Conservation (phyloP, 2,888 invertebrate genomes). For the Dendrolimus houi region DNA sequence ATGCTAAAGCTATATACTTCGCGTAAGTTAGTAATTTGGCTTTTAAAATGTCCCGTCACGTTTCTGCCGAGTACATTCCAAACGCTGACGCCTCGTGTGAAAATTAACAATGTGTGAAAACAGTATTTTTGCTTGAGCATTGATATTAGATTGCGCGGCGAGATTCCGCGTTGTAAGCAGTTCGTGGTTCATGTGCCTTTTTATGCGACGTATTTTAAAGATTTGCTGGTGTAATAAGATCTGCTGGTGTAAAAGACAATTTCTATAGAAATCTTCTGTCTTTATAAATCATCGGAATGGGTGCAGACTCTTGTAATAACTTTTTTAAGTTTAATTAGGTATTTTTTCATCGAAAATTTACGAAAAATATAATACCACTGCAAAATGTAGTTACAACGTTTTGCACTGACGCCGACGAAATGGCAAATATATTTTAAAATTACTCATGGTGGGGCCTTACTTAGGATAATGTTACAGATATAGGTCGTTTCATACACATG, state of each 20-base stretch:
- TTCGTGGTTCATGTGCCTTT: neutral
- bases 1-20: neutral
- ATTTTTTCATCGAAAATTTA: no score
- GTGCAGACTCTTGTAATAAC: no score
- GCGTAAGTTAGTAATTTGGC: constrained; percentile 37
- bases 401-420: no score
- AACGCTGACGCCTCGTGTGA: constrained; percentile 15
- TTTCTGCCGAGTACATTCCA: constrained; percentile 33
- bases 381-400: no score
- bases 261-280: no score
- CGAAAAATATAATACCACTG: no score
- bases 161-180: constrained; percentile 7
- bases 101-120: constrained; percentile 17
- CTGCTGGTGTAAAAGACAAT: neutral
- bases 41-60: constrained; percentile 58
- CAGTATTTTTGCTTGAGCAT: constrained; percentile 2
- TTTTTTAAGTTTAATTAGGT: no score
- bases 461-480: no score
- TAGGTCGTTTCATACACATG: no score
- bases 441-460: no score
- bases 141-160: neutral
- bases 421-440: no score
- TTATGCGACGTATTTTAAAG: neutral
- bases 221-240: neutral
- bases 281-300: no score